Evolutionary conservation across 2,113 vertebrate genomes (phyloP).

Genomic region (Irena cyanogastra): DNA sequence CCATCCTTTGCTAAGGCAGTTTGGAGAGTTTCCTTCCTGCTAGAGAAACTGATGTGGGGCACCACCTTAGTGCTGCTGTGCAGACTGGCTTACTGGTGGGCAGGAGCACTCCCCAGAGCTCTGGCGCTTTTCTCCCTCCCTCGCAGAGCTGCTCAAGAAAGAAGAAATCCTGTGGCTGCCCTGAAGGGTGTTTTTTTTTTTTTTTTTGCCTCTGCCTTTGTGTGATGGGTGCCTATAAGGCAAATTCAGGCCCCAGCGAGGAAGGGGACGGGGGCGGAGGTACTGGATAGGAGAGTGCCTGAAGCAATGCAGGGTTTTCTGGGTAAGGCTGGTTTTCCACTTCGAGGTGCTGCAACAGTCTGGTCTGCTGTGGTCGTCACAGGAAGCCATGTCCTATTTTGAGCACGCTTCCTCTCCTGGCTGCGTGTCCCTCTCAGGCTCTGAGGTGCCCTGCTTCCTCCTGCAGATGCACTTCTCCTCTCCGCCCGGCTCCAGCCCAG

Average conservation of each 20-base stretch:
- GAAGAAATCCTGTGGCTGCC: background rate
- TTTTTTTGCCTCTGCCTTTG: background rate
- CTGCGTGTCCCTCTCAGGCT: background rate
- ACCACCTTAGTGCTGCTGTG: background rate
- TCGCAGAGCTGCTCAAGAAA: background rate
- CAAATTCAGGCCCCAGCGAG: background rate
- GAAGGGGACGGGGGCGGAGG: background rate
- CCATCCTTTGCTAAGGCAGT: background rate
- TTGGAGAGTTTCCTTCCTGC: background rate
- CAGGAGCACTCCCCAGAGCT: background rate
- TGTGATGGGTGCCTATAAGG: background rate
- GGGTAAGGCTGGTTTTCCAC: conserved; percentile 24
- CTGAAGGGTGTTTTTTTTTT: background rate
- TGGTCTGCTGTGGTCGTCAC: background rate
- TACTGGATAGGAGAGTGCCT: background rate
- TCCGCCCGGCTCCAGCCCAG: rapidly evolving
- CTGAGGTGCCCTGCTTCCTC: background rate
- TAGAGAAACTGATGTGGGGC: background rate
- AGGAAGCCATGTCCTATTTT: conserved; percentile 40
- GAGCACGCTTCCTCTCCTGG: background rate
- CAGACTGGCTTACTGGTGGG: background rate
- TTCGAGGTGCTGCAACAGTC: background rate
- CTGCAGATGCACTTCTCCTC: background rate
- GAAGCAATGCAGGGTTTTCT: conserved; percentile 8
- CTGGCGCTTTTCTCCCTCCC: background rate